Evolutionary conservation across 2,113 vertebrate species (phyloP).

Genomic region (Albula glossodonta): DNA sequence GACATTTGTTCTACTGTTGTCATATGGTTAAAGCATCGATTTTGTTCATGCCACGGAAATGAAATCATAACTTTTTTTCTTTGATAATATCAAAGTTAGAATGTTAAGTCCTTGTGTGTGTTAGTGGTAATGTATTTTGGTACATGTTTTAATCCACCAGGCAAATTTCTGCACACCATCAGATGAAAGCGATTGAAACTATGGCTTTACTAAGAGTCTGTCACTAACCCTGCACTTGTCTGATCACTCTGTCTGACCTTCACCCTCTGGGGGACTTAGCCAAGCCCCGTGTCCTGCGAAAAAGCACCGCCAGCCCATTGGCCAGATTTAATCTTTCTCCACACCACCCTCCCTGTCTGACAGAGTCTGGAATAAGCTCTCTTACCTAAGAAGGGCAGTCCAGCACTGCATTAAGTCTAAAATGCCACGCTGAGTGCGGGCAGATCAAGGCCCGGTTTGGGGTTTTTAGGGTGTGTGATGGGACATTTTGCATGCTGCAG

Average conservation of each 20-base stretch:
- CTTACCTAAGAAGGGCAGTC: not conserved
- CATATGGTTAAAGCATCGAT: not conserved
- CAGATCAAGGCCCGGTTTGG: not conserved
- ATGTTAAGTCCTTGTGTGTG: not conserved
- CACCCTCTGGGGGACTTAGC: slow-evolving; percentile 7
- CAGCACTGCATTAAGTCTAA: not conserved
- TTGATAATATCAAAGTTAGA: not conserved
- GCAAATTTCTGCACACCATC: slow-evolving; percentile 5
- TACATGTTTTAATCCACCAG: not conserved
- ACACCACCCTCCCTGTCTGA: not conserved
- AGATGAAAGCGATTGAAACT: not conserved
- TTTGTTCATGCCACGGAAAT: not conserved
- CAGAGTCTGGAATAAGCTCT: not conserved
- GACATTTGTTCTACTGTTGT: too few relatives aligned
- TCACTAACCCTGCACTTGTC: slow-evolving; percentile 43
- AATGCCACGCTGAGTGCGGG: not conserved
- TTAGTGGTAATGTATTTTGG: not conserved
- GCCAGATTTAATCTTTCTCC: slow-evolving; percentile 10
- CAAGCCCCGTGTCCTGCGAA: slow-evolving; percentile 5
- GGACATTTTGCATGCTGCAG: not conserved
- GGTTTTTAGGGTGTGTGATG: not conserved
- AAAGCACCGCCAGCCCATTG: slow-evolving; percentile 10
- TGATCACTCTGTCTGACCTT: slow-evolving; percentile 29
- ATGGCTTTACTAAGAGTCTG: slow-evolving; percentile 36
- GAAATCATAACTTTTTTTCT: not conserved